Conservation (phyloP, 2,797 vertebrate genomes). For the Fringilla coelebs region DNA sequence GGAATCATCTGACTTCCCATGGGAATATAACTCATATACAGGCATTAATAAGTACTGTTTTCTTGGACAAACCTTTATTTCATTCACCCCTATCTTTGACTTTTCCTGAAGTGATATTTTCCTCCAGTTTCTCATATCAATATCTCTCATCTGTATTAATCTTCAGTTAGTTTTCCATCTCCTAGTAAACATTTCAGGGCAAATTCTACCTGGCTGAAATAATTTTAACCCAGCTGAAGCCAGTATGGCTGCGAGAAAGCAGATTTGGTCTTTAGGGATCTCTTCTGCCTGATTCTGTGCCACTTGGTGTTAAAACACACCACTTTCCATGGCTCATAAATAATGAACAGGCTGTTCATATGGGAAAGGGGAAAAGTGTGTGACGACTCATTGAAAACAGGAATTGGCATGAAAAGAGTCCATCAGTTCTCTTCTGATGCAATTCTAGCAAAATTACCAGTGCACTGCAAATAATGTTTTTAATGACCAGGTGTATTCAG, state of each 20-base stretch:
- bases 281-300: background rate
- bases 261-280: background rate
- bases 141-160: background rate
- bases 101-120: background rate
- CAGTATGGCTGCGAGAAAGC: background rate
- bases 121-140: background rate
- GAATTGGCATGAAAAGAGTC: background rate
- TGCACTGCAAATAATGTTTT: background rate
- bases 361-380: background rate
- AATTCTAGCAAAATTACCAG: background rate
- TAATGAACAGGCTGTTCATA: conserved; percentile 21
- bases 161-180: background rate
- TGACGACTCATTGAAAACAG: conserved; percentile 10
- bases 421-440: background rate
- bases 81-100: background rate
- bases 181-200: background rate
- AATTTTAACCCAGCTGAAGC: background rate
- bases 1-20: background rate
- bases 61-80: background rate
- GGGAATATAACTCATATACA: background rate
- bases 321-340: background rate
- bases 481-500: background rate
- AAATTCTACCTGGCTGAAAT: background rate
- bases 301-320: conserved; percentile 11
- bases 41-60: background rate